These are phyloP conservation scores for Formicarius rufipectus DNA, from an alignment of 2,113 vertebrate genomes.

Conservation along the genomic window DNA sequence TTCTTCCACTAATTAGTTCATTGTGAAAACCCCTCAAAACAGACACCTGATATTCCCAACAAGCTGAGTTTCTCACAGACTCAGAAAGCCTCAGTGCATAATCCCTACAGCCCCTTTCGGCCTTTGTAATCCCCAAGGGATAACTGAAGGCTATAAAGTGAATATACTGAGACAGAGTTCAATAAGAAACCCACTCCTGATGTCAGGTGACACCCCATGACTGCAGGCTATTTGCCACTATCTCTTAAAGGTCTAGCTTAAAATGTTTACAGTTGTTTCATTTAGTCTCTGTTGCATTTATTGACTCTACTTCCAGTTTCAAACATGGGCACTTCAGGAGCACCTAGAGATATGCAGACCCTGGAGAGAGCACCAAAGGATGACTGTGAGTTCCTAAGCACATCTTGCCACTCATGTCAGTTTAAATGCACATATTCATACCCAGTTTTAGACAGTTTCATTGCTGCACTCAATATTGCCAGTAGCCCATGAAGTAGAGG, in stretches of 20 bases:
- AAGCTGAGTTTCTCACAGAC: background rate
- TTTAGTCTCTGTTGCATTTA: background rate
- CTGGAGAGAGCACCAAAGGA: background rate
- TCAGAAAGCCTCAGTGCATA: background rate
- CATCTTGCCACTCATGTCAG: fast-evolving
- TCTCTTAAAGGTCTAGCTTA: background rate
- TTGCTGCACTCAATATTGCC: background rate
- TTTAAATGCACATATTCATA: background rate
- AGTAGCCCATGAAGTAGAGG: background rate
- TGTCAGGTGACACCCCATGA: background rate
- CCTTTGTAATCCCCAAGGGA: background rate
- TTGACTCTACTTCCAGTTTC: background rate
- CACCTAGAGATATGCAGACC: background rate
- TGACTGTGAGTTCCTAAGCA: background rate
- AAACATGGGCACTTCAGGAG: fast-evolving
- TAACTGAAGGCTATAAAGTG: background rate
- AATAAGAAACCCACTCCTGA: background rate
- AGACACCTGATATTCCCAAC: background rate
- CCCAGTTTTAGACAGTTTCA: background rate
- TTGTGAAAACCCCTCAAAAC: background rate
- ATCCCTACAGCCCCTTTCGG: background rate
- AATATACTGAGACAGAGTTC: background rate
- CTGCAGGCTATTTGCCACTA: background rate
- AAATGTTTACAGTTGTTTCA: background rate
- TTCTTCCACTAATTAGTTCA: background rate